Base-by-base conservation (phyloP, 2,888 invertebrate genomes). In the Agrochola litura region DNA sequence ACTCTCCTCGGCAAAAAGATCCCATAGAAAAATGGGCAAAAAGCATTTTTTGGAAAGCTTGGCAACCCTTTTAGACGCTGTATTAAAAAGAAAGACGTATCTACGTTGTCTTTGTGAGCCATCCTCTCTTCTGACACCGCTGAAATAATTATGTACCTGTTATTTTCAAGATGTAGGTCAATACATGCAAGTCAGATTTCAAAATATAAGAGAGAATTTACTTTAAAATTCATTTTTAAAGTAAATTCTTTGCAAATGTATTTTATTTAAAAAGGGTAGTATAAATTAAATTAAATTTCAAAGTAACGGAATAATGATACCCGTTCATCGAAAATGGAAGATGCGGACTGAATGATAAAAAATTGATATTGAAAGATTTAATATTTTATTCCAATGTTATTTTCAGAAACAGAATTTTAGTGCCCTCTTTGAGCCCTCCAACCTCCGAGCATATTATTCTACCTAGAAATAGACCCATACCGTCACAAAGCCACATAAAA, bases 41-140 rank as follows among this genome's bases (percentile, higher is more conserved):
- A 89, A 88, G 89, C 88, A 87, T 89, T 92, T 91, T 92, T 91
- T 91, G 79, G 89, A 79, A 88, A 88, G 86, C 85, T 86, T 84
- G 83, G 90, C 88, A 89, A 92, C 92, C 92, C 91, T 92, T 93
- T 93, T 90, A 91, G 90, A 85, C 86, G 90, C 87, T 92, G 91
- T 92, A 91, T 93, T 93, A 92, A 91, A 91, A 89, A 91, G 91
- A 91, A 90, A 91, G 91, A 92, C 91, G 90, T 92, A 90, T 92
- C 89, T 88, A 84, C 81, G 82, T 73, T 76, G 86, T 89, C 86
- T 92, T 92, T 92, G 90, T 91, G 85, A 86, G 87, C 87, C 75
- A 85, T 87, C 80, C 73, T 86, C 88, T 86, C 86, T 87, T 87
- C 84, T 82, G 85, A 66, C 41, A 66, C 67, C 84, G 87, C 83